Evolutionary conservation across 2,888 invertebrate genomes (phyloP).

Genomic region (Amphimallon solstitiale): DNA sequence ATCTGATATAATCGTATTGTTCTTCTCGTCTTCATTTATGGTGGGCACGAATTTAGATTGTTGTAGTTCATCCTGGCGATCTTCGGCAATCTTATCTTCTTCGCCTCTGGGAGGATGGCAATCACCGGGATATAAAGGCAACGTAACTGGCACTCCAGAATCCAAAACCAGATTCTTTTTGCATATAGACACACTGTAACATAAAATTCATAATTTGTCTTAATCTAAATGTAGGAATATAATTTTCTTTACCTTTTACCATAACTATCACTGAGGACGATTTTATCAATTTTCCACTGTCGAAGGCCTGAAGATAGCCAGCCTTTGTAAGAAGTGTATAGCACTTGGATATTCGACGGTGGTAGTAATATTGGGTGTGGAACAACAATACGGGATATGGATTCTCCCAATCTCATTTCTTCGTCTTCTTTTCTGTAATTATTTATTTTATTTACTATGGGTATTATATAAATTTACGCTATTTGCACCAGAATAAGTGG

Average conservation of each 20-base stretch:
- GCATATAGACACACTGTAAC: conserved; percentile 79
- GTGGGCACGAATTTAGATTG: conserved; percentile 57
- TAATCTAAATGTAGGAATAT: neutral
- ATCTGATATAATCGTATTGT: conserved; percentile 37
- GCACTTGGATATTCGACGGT: conserved; percentile 76
- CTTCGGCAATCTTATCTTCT: conserved; percentile 37
- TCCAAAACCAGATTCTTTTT: conserved; percentile 78
- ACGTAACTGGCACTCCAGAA: conserved; percentile 76
- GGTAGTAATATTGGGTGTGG: conserved; percentile 88
- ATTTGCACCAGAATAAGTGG: neutral
- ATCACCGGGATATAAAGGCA: conserved; percentile 81
- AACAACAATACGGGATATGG: conserved; percentile 84
- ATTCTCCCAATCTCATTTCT: conserved; percentile 75
- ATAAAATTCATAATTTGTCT: neutral
- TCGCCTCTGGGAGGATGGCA: conserved; percentile 70
- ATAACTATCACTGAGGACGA: conserved; percentile 85
- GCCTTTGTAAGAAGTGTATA: conserved; percentile 89
- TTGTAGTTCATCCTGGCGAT: conserved; percentile 40
- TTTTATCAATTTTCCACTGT: conserved; percentile 83
- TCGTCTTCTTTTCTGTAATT: conserved; percentile 80
- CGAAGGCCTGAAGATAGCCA: conserved; percentile 89
- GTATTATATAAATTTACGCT: neutral
- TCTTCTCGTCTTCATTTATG: conserved; percentile 48
- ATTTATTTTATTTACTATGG: neutral
- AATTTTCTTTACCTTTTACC: conserved; percentile 74